Base-by-base conservation (phyloP, 2,888 invertebrate species). In the Netelia inedita region DNA sequence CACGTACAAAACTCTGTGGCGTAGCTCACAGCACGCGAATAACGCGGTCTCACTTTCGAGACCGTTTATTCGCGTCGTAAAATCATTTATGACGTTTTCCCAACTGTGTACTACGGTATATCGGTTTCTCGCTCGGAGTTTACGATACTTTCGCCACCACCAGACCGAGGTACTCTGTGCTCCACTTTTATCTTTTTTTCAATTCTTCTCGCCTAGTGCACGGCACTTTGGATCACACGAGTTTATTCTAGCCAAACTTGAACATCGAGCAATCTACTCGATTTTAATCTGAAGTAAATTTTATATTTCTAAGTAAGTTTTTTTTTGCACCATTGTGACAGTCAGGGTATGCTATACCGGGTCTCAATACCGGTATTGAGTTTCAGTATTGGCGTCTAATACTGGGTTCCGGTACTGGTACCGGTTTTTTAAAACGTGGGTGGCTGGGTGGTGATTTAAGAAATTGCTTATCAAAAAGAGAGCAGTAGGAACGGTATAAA, bases 31-130 rank as follows among this genome's bases (percentile, higher is more conserved):
- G 76, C 76, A 72, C 59, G 59, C 50, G 73, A 78, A 78, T 74
- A 79, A 79, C 41, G 79, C 82, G 86, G 79, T 88, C 86, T 89
- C 87, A 83, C 87, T 88, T 86, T 88, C 87, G 83, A 86, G 79
- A 82, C 85, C 87, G 85, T 90, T 90, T 91, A 90, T 87, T 85
- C 78, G 75, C 78, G 86, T 88, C 88, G 86, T 90, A 90, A 90
- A 91, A 89, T 85, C 87, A 81, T 90, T 90, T 90, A 89, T 87
- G 90, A 89, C 87, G 82, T 87, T 85, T 82, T 73, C 61, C 71
- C 65, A 66, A 46, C 71, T n/a, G 66, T 78, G 74, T 75, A 50
- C 14, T 53, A 72, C 19, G 63, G 53, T 14, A 11, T 43, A 65
- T 69, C 59, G 59, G 71, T 78, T 78, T 82, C 66, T 21, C 35